A percentile compares a stretch with the other conserved stretches of the same genome.
These are phyloP conservation scores for Brassicogethes aeneus DNA, from an alignment of 2,888 invertebrate genomes.

Conservation along the genomic window DNA sequence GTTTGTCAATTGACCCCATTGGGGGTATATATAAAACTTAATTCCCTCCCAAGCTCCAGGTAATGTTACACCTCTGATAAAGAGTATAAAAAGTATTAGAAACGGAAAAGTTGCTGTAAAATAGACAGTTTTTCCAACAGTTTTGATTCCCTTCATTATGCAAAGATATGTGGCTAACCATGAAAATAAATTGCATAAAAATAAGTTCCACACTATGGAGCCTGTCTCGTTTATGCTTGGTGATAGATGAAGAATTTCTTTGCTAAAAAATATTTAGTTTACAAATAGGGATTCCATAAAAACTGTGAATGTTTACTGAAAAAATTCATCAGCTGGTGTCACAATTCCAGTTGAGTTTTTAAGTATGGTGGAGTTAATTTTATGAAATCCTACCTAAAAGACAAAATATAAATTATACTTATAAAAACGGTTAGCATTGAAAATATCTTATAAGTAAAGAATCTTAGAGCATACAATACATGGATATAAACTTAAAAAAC, in stretches of 20 bases:
- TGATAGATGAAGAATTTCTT: conserved; percentile 69
- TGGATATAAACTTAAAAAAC: too few relatives aligned
- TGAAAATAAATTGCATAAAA: conserved; percentile 61
- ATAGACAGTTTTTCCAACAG: conserved; percentile 83
- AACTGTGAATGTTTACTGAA: conserved; percentile 51
- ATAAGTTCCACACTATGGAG: conserved; percentile 70
- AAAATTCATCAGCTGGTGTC: conserved; percentile 76
- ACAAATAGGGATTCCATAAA: conserved; percentile 7
- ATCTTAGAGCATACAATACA: too few relatives aligned
- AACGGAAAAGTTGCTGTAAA: conserved; percentile 83
- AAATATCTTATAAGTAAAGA: too few relatives aligned
- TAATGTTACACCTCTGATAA: conserved; percentile 69
- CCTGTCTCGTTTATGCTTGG: conserved; percentile 65
- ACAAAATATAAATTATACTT: too few relatives aligned
- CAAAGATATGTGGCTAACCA: conserved; percentile 80
- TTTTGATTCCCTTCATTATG: conserved; percentile 79
- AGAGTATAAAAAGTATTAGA: conserved; percentile 59
- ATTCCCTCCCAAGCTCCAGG: conserved; percentile 73
- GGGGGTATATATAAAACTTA: conserved; percentile 66
- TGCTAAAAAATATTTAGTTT: conserved; percentile 45
- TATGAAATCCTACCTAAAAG: too few relatives aligned
- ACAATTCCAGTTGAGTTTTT: conserved; percentile 4
- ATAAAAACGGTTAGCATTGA: too few relatives aligned
- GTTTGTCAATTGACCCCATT: conserved; percentile 67
- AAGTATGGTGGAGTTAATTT: too few relatives aligned